Base-by-base conservation (phyloP, 92 coral and sea anemone species). In the Palythoa heliodiscus region DNA sequence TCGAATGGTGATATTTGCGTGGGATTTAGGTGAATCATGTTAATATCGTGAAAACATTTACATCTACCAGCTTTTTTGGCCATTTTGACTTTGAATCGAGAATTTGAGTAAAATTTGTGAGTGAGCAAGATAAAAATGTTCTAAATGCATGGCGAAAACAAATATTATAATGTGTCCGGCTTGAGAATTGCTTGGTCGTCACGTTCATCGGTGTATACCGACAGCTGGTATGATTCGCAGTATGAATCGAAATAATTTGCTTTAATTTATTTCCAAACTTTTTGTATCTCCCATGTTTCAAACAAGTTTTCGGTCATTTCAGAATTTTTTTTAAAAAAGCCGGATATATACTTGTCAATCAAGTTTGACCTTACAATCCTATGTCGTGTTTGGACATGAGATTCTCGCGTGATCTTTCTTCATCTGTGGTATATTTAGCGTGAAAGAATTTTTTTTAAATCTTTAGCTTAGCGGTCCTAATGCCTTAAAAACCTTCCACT, bases 391-490 rank as follows among this genome's bases (percentile, higher is more conserved):
- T 52, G 13, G 1, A 25, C 55, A 17, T 35, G 80, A 52, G 5
- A 52, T 43, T 67, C 48, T 80, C 74, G 84, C 84, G 84, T 80
- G 84, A 80, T 80, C 84, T 80, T 43, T 66, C 75, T 66, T 79
- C 71, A 67, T 67, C 74, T 67, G 61, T 80, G 84, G 75, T 66
- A 54, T 48, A 52, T 80, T 80, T 80, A 43, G 84, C 84, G 84
- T 67, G 84, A 80, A 80, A 80, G 74, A 54, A 64, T 80, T 67
- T 43, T n/a, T 80, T 66, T 54, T 15, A 66, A 80, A 29, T 29
- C 35, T 29, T 29, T 29, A 68, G 55, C 22, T 6, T 80, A 80
- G 84, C 84, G 74, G 74, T 66, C 74, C 58, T 80, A 80, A 80
- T 66, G 66, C 17, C 43, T 80, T 66, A 64, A 80, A 19, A 80